Percentiles rank a stretch among this genome's conserved stretches.
phyloP scores from a whole-genome alignment of 2,113 vertebrate species.

The Melanerpes formicivorus region DNA sequence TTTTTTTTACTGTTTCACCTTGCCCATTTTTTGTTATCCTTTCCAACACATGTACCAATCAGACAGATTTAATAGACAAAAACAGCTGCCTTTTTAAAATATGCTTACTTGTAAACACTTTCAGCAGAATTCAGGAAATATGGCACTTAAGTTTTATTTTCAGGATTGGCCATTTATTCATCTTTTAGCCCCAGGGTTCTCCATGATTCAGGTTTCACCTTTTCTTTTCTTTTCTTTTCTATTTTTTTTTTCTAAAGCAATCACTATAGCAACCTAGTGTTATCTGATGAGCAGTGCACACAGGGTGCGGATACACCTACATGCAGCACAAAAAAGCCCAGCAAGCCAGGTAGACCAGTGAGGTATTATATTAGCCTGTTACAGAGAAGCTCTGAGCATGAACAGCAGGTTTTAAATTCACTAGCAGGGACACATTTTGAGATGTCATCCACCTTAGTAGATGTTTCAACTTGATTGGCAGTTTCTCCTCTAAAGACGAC shows the following conservation, averaged over 20 bases:
- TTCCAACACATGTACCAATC: background rate
- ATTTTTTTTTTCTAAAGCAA: slow-evolving; percentile 1
- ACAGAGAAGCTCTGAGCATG: background rate
- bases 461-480: background rate
- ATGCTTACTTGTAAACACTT: background rate
- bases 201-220: background rate
- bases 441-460: background rate
- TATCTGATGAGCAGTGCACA: background rate
- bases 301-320: background rate
- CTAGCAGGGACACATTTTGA: background rate
- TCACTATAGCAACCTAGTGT: slow-evolving; percentile 55
- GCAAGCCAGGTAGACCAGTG: background rate
- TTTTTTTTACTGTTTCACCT: background rate
- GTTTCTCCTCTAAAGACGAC: background rate
- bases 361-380: background rate
- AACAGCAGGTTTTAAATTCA: background rate
- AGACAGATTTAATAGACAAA: background rate
- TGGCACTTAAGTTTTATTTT: background rate
- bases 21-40: background rate
- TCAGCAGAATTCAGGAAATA: background rate
- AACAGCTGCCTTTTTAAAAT: background rate
- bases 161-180: slow-evolving; percentile 28
- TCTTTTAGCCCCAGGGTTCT: slow-evolving; percentile 24
- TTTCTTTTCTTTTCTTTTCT: slow-evolving; percentile 24
- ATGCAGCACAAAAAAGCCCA: background rate